Percentiles rank a stretch among this genome's conserved stretches.
Evolutionary conservation across 2,113 vertebrate genomes (phyloP).

Genomic region (Triplophysa rosa): DNA sequence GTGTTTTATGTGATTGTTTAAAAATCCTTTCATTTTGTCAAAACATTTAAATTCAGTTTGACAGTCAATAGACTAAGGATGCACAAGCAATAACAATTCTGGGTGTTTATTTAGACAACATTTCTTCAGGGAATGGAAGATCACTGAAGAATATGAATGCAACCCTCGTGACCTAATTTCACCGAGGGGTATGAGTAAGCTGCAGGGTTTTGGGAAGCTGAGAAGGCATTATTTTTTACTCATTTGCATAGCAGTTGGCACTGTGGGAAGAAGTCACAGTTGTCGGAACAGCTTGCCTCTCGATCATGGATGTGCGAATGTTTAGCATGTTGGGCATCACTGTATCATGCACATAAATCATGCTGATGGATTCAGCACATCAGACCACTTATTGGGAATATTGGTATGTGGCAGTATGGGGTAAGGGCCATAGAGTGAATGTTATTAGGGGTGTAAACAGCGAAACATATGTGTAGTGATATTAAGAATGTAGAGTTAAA

Average conservation of each 20-base stretch:
- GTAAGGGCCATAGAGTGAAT: not conserved
- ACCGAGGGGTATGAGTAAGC: constrained; percentile 13
- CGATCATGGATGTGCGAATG: constrained; percentile 41
- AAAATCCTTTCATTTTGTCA: too few species aligned
- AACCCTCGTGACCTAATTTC: constrained; percentile 22
- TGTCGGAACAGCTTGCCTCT: constrained; percentile 47
- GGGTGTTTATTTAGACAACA: not conserved
- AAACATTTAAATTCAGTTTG: too few species aligned
- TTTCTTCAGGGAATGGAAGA: not conserved
- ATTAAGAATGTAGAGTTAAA: too few species aligned
- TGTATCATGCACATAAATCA: constrained; percentile 40
- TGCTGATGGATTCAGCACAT: constrained; percentile 17
- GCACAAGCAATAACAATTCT: not conserved
- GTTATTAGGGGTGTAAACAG: not conserved
- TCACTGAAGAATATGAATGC: constrained; percentile 2
- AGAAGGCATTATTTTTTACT: constrained; percentile 30
- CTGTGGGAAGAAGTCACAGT: constrained; percentile 36
- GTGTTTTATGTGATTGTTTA: too few species aligned
- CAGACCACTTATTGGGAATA: not conserved
- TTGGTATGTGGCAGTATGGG: not conserved
- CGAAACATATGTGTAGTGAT: too few species aligned
- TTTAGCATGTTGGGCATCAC: constrained; percentile 30
- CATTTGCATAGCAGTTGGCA: constrained; percentile 21
- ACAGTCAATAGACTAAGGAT: not conserved
- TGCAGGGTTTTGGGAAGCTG: constrained; percentile 34